phyloP scores from a whole-genome alignment of 2,888 invertebrate species.

The Sialis fuliginosa region DNA sequence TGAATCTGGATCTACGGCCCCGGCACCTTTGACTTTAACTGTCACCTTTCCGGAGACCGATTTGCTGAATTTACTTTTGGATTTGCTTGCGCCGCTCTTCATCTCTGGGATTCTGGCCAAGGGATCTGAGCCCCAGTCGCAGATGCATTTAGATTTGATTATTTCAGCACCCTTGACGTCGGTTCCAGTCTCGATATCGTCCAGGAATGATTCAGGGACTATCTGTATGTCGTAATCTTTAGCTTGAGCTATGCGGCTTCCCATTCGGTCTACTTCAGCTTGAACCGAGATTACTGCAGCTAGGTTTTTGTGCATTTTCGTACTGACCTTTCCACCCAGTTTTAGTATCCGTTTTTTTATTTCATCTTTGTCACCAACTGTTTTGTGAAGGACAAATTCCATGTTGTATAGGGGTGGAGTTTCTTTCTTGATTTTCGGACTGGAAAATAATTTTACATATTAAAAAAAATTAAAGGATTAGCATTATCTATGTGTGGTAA shows the following conservation, averaged over 20 bases:
- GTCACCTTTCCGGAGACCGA: constrained; percentile 41
- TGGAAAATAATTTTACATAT: constrained; percentile 16
- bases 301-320: constrained; percentile 41
- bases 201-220: constrained; percentile 58
- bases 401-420: constrained; percentile 57
- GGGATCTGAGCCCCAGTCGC: constrained; percentile 65
- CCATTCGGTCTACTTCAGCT: constrained; percentile 49
- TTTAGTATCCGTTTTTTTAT: constrained; percentile 49
- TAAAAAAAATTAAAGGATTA: background rate
- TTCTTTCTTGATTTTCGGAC: constrained; percentile 46
- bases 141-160: constrained; percentile 54
- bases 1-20: constrained; percentile 86
- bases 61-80: constrained; percentile 25
- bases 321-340: constrained; percentile 57
- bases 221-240: constrained; percentile 58
- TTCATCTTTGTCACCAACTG: constrained; percentile 35
- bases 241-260: constrained; percentile 44
- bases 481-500: background rate
- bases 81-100: constrained; percentile 13
- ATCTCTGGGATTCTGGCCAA: constrained; percentile 16
- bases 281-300: constrained; percentile 60
- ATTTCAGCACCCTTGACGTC: constrained; percentile 42
- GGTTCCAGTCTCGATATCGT: constrained; percentile 41
- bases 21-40: constrained; percentile 58
- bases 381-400: constrained; percentile 46